Evolutionary conservation across 2,888 invertebrate genomes (phyloP).

Genomic region (Hydrotaea cyrtoneurina): DNA sequence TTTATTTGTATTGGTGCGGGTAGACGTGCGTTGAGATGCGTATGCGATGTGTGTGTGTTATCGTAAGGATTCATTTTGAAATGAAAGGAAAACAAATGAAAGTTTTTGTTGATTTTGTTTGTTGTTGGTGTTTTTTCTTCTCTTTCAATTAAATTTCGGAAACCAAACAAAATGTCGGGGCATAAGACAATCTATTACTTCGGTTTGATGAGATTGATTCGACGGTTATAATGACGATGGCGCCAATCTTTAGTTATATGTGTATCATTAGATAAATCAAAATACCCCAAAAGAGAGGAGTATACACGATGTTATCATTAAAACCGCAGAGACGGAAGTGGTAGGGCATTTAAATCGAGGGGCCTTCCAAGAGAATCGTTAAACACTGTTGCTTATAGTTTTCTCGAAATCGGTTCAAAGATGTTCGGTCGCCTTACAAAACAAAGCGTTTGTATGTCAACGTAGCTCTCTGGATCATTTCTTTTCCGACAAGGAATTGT

Average conservation of each 20-base stretch:
- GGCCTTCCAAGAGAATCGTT: no score
- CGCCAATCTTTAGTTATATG: constrained; percentile 47
- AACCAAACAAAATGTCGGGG: neutral
- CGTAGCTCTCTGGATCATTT: no score
- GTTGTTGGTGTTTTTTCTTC: neutral
- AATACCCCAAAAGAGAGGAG: neutral
- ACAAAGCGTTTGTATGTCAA: no score
- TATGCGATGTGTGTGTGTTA: constrained; percentile 7
- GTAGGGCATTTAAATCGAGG: no score
- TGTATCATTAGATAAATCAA: constrained; percentile 47
- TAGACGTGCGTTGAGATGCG: neutral
- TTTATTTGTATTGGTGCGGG: neutral
- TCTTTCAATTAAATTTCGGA: neutral
- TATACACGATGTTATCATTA: constrained; percentile 6
- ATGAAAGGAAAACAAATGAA: constrained; percentile 50
- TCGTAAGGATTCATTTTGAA: constrained; percentile 56
- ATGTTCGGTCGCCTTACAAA: no score
- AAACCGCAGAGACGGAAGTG: no score
- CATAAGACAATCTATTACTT: constrained; percentile 46
- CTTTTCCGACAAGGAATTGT: no score
- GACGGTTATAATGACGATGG: constrained; percentile 39
- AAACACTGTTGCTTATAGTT: no score
- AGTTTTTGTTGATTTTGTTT: neutral
- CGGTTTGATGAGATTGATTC: constrained; percentile 32
- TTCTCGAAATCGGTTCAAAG: no score